Evolutionary conservation across 30 jellyfish, hydroid and myxozoan species (phyloP).

Genomic region (Rhopilema esculentum): DNA sequence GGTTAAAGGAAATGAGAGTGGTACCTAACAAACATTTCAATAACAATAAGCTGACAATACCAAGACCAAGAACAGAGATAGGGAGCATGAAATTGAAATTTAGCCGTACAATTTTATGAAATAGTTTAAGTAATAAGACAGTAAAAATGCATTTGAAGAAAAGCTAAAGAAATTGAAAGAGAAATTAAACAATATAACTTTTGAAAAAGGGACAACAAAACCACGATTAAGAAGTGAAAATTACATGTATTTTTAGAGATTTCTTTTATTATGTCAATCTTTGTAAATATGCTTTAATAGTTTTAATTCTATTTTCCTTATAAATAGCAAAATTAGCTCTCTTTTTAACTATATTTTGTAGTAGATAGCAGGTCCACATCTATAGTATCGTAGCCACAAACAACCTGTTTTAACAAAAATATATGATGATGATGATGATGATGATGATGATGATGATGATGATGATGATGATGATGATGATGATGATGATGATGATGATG

Average conservation of each 20-base stretch:
- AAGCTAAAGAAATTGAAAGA: background rate
- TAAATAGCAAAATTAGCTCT: background rate
- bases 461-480: constrained; percentile 5
- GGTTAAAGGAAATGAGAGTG: constrained; percentile 22
- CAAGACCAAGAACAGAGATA: constrained; percentile 32
- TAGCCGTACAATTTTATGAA: constrained; percentile 7
- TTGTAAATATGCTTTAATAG: background rate
- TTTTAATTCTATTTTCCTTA: background rate
- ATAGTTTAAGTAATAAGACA: constrained; percentile 17
- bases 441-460: constrained; percentile 4
- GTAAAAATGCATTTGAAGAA: no score
- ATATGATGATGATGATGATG: constrained; percentile 1
- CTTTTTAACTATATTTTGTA: background rate
- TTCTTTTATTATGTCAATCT: background rate
- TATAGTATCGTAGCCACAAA: background rate
- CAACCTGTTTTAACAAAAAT: background rate
- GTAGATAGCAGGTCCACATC: background rate
- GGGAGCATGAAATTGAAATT: constrained; percentile 20
- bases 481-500: constrained; percentile 5
- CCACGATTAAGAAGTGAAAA: background rate
- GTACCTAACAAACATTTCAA: constrained; percentile 23
- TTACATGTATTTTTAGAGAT: background rate
- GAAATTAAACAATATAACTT: background rate
- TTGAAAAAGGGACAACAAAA: background rate
- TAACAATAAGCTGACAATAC: constrained; percentile 18